Percentiles rank a stretch among this genome's conserved stretches.
Evolutionary conservation across 2,888 invertebrate genomes (phyloP).

Genomic region (Megaustenia siamemsis): DNA sequence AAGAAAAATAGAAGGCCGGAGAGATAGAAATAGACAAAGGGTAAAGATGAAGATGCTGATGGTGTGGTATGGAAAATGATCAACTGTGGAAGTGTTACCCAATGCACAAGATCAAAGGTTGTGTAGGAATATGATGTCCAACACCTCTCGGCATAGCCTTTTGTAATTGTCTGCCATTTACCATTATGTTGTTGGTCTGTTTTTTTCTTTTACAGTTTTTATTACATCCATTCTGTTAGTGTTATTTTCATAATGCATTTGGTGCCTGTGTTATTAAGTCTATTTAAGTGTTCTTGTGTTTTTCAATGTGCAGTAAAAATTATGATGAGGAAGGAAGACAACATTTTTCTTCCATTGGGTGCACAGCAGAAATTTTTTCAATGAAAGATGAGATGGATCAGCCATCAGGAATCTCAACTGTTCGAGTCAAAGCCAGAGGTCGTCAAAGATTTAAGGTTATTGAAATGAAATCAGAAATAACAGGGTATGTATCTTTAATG

Average conservation of each 20-base stretch:
- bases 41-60: too few relatives aligned
- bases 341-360: conserved; percentile 82
- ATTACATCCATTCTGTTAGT: not conserved
- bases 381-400: conserved; percentile 82
- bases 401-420: conserved; percentile 82
- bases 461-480: conserved; percentile 80
- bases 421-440: conserved; percentile 86
- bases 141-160: too few relatives aligned
- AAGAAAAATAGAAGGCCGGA: too few relatives aligned
- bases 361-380: conserved; percentile 86
- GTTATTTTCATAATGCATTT: not conserved
- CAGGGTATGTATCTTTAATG: conserved; percentile 76
- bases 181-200: too few relatives aligned
- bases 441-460: conserved; percentile 87
- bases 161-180: too few relatives aligned
- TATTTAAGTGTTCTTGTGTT: not conserved
- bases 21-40: too few relatives aligned
- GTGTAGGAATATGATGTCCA: too few relatives aligned
- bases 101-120: too few relatives aligned
- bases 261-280: too few relatives aligned
- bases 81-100: too few relatives aligned
- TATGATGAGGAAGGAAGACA: conserved; percentile 61
- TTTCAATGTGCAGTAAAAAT: conserved; percentile 32
- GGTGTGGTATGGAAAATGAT: too few relatives aligned
- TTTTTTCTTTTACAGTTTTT: too few relatives aligned